A percentile compares a stretch with the other conserved stretches of the same genome.
phyloP scores from a whole-genome alignment of 92 coral and sea anemone genomes.

The Palythoa caribaeorum region DNA sequence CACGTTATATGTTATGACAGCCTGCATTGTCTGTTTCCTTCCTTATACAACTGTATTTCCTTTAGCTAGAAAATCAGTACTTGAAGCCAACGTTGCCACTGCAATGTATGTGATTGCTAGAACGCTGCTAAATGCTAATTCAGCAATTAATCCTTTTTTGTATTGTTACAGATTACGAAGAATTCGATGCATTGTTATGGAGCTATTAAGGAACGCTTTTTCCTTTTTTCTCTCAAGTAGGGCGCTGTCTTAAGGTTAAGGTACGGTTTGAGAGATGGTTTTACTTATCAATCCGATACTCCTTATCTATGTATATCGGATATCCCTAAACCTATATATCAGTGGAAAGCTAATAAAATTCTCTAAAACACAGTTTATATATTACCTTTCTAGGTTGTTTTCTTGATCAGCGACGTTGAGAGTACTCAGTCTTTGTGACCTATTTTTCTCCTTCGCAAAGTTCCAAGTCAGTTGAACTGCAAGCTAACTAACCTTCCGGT shows the following conservation, averaged over 20 bases:
- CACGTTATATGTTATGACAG: background rate
- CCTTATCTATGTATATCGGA: too few species aligned
- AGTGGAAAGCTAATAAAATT: too few species aligned
- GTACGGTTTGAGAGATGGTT: too few species aligned
- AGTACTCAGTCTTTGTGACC: too few species aligned
- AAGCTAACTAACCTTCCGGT: too few species aligned
- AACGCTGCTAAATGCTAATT: background rate
- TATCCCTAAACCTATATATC: too few species aligned
- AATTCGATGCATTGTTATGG: background rate
- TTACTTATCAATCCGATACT: too few species aligned
- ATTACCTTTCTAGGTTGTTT: too few species aligned
- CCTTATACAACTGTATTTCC: background rate
- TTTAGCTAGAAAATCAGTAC: background rate
- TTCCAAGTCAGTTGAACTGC: too few species aligned
- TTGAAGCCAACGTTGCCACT: background rate
- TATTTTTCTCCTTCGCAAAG: too few species aligned
- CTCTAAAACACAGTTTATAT: too few species aligned
- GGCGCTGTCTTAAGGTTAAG: background rate
- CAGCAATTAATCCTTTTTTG: slow-evolving; percentile 23
- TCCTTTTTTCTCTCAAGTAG: background rate
- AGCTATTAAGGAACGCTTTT: background rate
- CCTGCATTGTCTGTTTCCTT: background rate
- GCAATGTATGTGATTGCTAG: background rate
- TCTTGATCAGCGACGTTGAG: too few species aligned
- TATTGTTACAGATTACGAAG: slow-evolving; percentile 15